A percentile compares a stretch with the other conserved stretches of the same genome.
Conservation (phyloP, 2,888 invertebrate genomes). For the Cordilura impudica region DNA sequence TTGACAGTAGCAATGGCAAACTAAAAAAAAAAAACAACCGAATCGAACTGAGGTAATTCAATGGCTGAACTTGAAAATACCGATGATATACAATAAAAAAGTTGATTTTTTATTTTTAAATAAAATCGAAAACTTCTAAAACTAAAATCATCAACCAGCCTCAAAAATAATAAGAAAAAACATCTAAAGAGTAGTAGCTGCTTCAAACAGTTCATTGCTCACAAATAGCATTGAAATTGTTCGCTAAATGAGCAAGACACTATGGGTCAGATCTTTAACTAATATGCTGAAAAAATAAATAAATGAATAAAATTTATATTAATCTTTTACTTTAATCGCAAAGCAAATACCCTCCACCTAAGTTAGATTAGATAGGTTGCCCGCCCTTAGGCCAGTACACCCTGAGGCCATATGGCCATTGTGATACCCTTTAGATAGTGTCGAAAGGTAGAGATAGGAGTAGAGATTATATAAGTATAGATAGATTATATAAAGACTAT, state of each 20-base stretch:
- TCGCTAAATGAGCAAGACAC: background rate
- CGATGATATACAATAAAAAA: conserved; percentile 4
- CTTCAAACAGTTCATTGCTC: conserved; percentile 45
- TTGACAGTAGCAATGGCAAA: conserved; percentile 52
- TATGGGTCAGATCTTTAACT: background rate
- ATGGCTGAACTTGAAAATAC: conserved; percentile 57
- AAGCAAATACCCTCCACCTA: too few relatives aligned
- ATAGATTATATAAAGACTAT: too few relatives aligned
- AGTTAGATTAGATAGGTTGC: too few relatives aligned
- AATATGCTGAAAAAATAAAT: too few relatives aligned
- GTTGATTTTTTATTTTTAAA: conserved; percentile 26
- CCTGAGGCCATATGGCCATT: too few relatives aligned
- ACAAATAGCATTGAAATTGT: conserved; percentile 57
- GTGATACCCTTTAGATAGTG: too few relatives aligned
- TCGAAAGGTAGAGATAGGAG: too few relatives aligned
- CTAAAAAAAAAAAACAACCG: conserved; percentile 24
- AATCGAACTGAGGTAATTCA: conserved; percentile 13
- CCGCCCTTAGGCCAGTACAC: too few relatives aligned
- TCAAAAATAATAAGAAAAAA: conserved; percentile 4
- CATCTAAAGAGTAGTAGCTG: conserved; percentile 20
- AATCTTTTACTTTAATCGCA: too few relatives aligned
- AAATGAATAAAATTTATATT: too few relatives aligned
- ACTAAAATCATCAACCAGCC: conserved; percentile 46
- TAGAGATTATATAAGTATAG: too few relatives aligned
- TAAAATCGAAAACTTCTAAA: conserved; percentile 45